A percentile compares a stretch with the other conserved stretches of the same genome.
Conservation (phyloP, 2,113 vertebrate genomes). For the Saiga tatarica region DNA sequence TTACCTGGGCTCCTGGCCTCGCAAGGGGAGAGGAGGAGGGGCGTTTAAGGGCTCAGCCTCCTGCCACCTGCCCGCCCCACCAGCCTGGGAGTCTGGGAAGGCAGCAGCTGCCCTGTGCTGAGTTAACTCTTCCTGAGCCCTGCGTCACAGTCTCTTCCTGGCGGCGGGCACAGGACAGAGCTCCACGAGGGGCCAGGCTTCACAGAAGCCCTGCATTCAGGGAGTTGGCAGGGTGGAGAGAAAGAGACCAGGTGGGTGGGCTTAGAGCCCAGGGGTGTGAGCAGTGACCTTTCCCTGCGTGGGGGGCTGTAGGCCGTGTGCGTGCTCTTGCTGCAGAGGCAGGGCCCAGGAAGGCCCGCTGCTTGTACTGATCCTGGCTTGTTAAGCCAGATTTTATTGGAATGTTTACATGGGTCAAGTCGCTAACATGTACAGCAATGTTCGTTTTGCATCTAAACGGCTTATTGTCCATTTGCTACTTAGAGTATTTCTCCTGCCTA, state of each 20-base stretch:
- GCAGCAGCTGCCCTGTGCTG: background rate
- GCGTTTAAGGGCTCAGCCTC: background rate
- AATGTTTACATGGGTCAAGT: background rate
- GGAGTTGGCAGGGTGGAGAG: background rate
- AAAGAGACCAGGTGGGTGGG: background rate
- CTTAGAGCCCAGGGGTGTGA: background rate
- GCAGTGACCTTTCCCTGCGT: background rate
- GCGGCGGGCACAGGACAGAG: background rate
- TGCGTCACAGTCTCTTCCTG: conserved; percentile 43
- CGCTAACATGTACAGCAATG: background rate
- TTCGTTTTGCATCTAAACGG: background rate
- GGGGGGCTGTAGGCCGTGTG: background rate
- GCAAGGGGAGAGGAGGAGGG: background rate
- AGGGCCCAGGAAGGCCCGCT: background rate
- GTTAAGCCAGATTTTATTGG: background rate
- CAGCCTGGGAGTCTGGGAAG: background rate
- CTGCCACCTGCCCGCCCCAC: fast-evolving
- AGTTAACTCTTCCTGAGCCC: conserved; percentile 46
- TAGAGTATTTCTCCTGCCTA: background rate
- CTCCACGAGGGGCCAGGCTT: background rate
- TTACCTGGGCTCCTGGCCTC: background rate
- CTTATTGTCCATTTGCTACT: background rate
- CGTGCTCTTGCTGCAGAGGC: background rate
- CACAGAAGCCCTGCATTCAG: background rate
- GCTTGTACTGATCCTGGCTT: fast-evolving